Percentiles rank a stretch among this genome's conserved stretches.
These are phyloP conservation scores for Anthoscopus minutus DNA, from an alignment of 2,113 vertebrate species.

Conservation along the genomic window DNA sequence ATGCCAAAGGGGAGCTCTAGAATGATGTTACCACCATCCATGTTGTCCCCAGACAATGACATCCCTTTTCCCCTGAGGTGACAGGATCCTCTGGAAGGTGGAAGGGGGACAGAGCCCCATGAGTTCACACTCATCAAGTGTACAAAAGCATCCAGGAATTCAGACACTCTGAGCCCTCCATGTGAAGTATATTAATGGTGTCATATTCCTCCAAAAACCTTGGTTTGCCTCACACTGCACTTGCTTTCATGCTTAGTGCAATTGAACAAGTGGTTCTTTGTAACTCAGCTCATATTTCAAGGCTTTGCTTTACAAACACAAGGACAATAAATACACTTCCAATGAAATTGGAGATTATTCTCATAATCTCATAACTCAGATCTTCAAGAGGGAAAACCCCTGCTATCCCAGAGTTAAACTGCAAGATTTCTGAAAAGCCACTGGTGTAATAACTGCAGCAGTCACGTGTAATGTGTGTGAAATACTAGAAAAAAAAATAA, in stretches of 20 bases:
- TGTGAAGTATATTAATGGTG: not conserved
- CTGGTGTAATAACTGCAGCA: not conserved
- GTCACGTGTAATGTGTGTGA: not conserved
- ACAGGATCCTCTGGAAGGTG: too few species aligned
- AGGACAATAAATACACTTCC: not conserved
- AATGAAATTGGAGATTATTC: not conserved
- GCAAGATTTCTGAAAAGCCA: not conserved
- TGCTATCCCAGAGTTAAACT: not conserved
- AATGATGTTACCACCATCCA: rapidly evolving
- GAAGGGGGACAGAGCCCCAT: rapidly evolving
- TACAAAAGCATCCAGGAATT: not conserved
- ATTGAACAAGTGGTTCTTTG: not conserved
- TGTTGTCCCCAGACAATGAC: rapidly evolving
- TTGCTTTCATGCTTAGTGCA: rapidly evolving
- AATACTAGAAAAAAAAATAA: not conserved
- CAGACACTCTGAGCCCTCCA: rapidly evolving
- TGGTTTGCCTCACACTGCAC: not conserved
- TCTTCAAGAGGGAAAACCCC: not conserved
- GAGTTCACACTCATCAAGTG: rapidly evolving
- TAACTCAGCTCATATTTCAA: not conserved
- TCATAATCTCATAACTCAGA: not conserved
- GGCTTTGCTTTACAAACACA: not conserved
- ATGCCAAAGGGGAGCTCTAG: not conserved
- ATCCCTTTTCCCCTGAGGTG: too few species aligned
- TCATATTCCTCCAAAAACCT: not conserved